Evolutionary conservation across 1,140 invertebrate genomes (phyloP).

Genomic region (Dendroctonus ponderosae): DNA sequence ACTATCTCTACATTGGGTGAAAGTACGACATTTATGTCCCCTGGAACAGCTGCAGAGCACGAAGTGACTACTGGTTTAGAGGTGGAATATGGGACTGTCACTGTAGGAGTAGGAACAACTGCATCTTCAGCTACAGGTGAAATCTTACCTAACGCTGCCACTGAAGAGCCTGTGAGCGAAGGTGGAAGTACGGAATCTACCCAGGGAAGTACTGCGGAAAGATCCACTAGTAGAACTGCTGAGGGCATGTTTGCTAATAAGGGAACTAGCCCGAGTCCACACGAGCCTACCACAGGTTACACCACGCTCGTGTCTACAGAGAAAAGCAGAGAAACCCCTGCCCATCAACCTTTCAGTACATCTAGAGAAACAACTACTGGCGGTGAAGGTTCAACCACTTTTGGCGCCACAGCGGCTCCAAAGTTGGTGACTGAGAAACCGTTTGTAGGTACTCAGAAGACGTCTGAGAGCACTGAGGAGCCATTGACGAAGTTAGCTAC

Average conservation of each 20-base stretch:
- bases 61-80: background rate
- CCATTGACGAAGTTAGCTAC: background rate
- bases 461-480: too few relatives aligned
- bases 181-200: background rate
- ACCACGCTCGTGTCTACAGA: conserved; percentile 10
- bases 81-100: background rate
- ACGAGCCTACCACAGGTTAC: conserved; percentile 15
- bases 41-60: background rate
- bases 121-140: background rate
- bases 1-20: background rate
- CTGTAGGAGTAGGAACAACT: too few relatives aligned
- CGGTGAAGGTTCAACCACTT: conserved; percentile 4
- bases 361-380: conserved; percentile 22
- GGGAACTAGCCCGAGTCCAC: background rate
- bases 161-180: background rate
- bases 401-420: background rate
- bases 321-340: too few relatives aligned
- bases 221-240: conserved; percentile 16
- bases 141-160: background rate
- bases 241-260: too few relatives aligned
- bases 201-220: background rate
- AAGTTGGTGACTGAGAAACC: background rate
- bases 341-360: conserved; percentile 23
- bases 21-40: conserved; percentile 1
- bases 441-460: too few relatives aligned